A percentile compares a stretch with the other conserved stretches of the same genome.
Conservation (phyloP, 2,797 vertebrate genomes). For the Mycteria americana region DNA sequence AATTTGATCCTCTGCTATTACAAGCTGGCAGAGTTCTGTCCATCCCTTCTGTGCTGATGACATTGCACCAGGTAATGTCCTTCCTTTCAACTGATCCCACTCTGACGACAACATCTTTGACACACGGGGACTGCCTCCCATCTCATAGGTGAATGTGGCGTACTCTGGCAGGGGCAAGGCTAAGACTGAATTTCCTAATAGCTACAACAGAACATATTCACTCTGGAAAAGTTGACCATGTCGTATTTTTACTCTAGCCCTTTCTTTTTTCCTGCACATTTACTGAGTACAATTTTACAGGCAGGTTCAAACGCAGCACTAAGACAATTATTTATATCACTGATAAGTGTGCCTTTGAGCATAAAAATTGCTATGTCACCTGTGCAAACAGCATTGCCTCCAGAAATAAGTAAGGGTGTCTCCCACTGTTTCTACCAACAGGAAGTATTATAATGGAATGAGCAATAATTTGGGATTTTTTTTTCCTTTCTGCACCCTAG, state of each 20-base stretch:
- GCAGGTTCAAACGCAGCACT: neutral
- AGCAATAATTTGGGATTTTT: neutral
- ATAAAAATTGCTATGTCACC: neutral
- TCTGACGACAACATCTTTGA: neutral
- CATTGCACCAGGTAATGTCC: neutral
- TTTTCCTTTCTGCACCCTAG: neutral
- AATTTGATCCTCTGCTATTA: neutral
- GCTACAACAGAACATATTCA: neutral
- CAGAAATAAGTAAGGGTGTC: neutral
- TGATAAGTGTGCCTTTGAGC: neutral
- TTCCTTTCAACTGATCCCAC: neutral
- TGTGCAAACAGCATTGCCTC: neutral
- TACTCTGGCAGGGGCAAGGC: neutral
- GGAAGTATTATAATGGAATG: neutral
- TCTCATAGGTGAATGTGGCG: neutral
- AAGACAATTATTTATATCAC: neutral
- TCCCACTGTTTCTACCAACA: neutral
- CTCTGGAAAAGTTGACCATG: neutral
- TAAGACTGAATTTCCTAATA: neutral
- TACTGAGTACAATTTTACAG: neutral
- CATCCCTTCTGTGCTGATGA: neutral
- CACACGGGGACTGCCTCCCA: neutral
- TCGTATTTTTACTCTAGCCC: accelerated
- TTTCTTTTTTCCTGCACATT: neutral
- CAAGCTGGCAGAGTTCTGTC: neutral